A percentile compares a stretch with the other conserved stretches of the same genome.
Evolutionary conservation across 2,797 vertebrate species (phyloP).

Genomic region (Fistularia tabacaria): DNA sequence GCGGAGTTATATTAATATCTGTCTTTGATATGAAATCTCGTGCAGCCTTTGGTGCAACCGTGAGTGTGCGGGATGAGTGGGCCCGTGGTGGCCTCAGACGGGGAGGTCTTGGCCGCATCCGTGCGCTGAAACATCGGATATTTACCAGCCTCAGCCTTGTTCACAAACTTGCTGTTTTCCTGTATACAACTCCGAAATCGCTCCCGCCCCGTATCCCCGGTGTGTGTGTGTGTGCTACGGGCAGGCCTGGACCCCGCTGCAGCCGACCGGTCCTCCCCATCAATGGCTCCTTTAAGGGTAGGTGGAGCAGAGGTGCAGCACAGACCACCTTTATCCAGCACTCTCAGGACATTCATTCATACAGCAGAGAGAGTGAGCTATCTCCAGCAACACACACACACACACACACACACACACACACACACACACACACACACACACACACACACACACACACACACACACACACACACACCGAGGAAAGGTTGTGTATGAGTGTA

Average conservation of each 20-base stretch:
- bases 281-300: conserved; percentile 77
- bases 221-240: conserved; percentile 14
- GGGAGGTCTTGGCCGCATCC: conserved; percentile 31
- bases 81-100: conserved; percentile 7
- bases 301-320: conserved; percentile 62
- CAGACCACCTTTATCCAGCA: conserved; percentile 77
- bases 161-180: conserved; percentile 9
- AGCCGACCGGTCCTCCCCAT: conserved; percentile 48
- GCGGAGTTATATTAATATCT: background rate
- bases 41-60: background rate
- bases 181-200: conserved; percentile 13
- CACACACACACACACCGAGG: conserved; percentile 41
- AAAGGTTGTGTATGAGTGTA: conserved; percentile 32
- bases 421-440: conserved; percentile 39
- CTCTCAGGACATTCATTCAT: conserved; percentile 77
- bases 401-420: conserved; percentile 38
- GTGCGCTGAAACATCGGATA: conserved; percentile 17
- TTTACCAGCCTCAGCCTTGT: conserved; percentile 26
- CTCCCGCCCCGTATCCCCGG: conserved; percentile 14
- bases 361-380: conserved; percentile 47
- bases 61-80: conserved; percentile 5
- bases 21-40: background rate
- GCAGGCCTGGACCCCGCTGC: conserved; percentile 27
- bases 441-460: conserved; percentile 43
- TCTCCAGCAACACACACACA: conserved; percentile 49